phyloP scores from a whole-genome alignment of 2,888 invertebrate genomes.

The Yponomeuta malinellus region DNA sequence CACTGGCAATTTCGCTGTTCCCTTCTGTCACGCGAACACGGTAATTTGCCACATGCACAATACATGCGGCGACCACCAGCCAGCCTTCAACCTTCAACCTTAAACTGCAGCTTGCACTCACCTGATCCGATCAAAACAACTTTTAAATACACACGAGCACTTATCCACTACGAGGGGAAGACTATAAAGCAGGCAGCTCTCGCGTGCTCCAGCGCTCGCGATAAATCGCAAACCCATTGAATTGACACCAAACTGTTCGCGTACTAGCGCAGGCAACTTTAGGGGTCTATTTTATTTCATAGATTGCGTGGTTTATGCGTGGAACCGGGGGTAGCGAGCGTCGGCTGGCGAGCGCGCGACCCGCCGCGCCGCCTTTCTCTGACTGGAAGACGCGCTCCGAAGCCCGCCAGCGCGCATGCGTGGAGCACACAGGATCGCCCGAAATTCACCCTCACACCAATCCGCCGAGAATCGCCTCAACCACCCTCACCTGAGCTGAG shows the following conservation, averaged over 20 bases:
- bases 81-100: slow-evolving; percentile 43
- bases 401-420: slow-evolving; percentile 61
- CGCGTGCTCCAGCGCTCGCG: slow-evolving; percentile 35
- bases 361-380: slow-evolving; percentile 73
- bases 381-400: slow-evolving; percentile 52
- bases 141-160: slow-evolving; percentile 39
- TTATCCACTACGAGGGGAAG: slow-evolving; percentile 46
- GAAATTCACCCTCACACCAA: slow-evolving; percentile 49
- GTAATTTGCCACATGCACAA: slow-evolving; percentile 34
- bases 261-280: slow-evolving; percentile 27
- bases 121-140: slow-evolving; percentile 68
- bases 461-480: background rate
- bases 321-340: slow-evolving; percentile 52
- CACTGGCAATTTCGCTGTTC: slow-evolving; percentile 28
- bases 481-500: slow-evolving; percentile 16
- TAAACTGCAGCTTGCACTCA: slow-evolving; percentile 47
- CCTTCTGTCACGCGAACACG: slow-evolving; percentile 42
- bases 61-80: slow-evolving; percentile 15
- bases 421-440: slow-evolving; percentile 62
- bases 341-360: slow-evolving; percentile 74
- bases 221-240: slow-evolving; percentile 32
- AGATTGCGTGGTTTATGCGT: slow-evolving; percentile 23
- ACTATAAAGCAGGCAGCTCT: slow-evolving; percentile 48
- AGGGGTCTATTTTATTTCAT: slow-evolving; percentile 58
- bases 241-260: slow-evolving; percentile 52